Percentiles rank a stretch among this genome's conserved stretches.
Evolutionary conservation across 2,888 invertebrate species (phyloP).

Genomic region (Sinohyriopsis cumingii): DNA sequence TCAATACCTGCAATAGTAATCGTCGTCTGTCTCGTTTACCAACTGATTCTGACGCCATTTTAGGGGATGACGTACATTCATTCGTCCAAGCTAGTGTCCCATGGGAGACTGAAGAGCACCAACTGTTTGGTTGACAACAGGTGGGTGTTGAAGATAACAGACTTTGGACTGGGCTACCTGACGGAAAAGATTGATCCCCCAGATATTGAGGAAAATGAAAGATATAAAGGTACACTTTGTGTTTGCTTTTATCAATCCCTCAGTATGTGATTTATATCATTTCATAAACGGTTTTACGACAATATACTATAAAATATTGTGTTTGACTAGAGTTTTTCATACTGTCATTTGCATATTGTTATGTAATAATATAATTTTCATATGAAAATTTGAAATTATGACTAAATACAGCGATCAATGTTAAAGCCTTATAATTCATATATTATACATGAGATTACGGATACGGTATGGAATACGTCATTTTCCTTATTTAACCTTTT

Average conservation of each 20-base stretch:
- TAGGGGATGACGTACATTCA: conserved; percentile 48
- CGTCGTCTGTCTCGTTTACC: no score
- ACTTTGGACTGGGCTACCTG: conserved; percentile 78
- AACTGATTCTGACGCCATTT: not conserved
- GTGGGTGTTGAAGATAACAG: conserved; percentile 88
- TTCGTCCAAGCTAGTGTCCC: conserved; percentile 72
- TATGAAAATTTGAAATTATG: no score
- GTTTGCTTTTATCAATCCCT: not conserved
- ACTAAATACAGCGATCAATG: no score
- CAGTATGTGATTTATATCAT: not conserved
- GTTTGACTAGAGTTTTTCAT: not conserved
- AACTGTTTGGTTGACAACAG: conserved; percentile 90
- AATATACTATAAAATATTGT: not conserved
- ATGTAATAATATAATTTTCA: no score
- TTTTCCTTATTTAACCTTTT: no score
- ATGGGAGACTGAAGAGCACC: conserved; percentile 86
- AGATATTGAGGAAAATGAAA: conserved; percentile 32
- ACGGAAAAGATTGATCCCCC: conserved; percentile 8
- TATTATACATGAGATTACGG: no score
- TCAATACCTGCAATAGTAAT: no score
- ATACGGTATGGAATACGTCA: no score
- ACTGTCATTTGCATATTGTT: no score
- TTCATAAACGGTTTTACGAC: not conserved
- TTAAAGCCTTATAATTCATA: no score
- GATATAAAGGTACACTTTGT: conserved; percentile 33